These are phyloP conservation scores for Nycteola revayana DNA, from an alignment of 2,888 invertebrate genomes.

Conservation along the genomic window DNA sequence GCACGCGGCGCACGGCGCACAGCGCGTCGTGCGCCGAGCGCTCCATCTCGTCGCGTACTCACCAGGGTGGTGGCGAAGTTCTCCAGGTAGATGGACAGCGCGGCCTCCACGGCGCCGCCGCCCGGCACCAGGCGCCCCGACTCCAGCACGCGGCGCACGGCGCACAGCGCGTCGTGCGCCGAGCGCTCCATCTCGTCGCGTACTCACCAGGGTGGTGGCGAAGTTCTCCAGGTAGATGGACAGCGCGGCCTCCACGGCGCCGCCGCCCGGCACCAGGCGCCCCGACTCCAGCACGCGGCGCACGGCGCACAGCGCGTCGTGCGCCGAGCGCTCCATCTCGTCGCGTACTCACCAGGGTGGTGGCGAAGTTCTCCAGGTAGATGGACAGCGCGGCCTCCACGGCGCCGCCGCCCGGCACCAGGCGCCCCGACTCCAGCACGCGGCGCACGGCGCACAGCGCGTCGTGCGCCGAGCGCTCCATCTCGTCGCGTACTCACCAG, in stretches of 20 bases:
- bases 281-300: constrained; percentile 98
- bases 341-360: constrained; percentile 96
- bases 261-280: constrained; percentile 96
- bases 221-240: constrained; percentile 99
- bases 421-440: constrained; percentile 96
- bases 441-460: constrained; percentile 98
- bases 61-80: constrained; percentile 99
- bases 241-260: constrained; percentile 97
- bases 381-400: constrained; percentile 98
- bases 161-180: constrained; percentile 98
- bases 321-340: constrained; percentile 99
- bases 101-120: constrained; percentile 98
- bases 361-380: constrained; percentile 99
- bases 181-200: constrained; percentile 99
- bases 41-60: constrained; percentile 98
- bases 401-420: constrained; percentile 98
- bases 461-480: constrained; percentile 99
- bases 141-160: constrained; percentile 97
- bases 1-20: constrained; percentile 97
- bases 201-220: constrained; percentile 95
- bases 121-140: constrained; percentile 97
- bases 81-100: constrained; percentile 98
- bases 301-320: constrained; percentile 98
- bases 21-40: constrained; percentile 98
- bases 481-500: constrained; percentile 97